These are phyloP conservation scores for Drosophila subsilvestris DNA, from an alignment of 2,888 invertebrate species.

Conservation along the genomic window DNA sequence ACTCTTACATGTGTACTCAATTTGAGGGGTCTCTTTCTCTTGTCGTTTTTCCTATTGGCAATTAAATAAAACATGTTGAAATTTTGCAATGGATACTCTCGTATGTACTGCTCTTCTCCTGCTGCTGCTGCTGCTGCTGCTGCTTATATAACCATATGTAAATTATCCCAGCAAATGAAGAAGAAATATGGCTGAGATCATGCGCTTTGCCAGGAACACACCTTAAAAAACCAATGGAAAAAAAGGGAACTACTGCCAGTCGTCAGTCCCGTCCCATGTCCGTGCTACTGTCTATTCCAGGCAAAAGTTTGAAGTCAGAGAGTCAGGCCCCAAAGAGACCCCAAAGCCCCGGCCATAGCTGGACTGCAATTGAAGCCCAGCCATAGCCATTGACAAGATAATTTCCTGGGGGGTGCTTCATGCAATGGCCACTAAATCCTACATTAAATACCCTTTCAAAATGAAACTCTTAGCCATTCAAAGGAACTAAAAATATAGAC, in stretches of 20 bases:
- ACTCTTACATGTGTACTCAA: constrained; percentile 57
- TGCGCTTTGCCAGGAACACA: constrained; percentile 62
- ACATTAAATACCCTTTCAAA: constrained; percentile 47
- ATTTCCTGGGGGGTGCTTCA: constrained; percentile 70
- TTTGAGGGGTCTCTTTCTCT: constrained; percentile 56
- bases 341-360: constrained; percentile 51
- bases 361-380: constrained; percentile 73
- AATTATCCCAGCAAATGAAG: constrained; percentile 75
- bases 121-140: constrained; percentile 1
- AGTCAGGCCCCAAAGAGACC: constrained; percentile 34
- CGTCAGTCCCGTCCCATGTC: constrained; percentile 34
- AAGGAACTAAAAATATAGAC: background rate
- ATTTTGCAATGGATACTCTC: constrained; percentile 49
- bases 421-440: constrained; percentile 59
- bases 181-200: constrained; percentile 68
- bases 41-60: constrained; percentile 55
- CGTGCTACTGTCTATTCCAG: constrained; percentile 50
- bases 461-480: background rate
- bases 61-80: constrained; percentile 76
- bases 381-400: constrained; percentile 74
- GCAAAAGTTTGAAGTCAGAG: constrained; percentile 26
- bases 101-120: constrained; percentile 4
- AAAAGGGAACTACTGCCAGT: constrained; percentile 42
- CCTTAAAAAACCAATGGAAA: constrained; percentile 55
- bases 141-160: constrained; percentile 75